Evolutionary conservation across 2,113 vertebrate genomes (phyloP).

Genomic region (Turnix velox): DNA sequence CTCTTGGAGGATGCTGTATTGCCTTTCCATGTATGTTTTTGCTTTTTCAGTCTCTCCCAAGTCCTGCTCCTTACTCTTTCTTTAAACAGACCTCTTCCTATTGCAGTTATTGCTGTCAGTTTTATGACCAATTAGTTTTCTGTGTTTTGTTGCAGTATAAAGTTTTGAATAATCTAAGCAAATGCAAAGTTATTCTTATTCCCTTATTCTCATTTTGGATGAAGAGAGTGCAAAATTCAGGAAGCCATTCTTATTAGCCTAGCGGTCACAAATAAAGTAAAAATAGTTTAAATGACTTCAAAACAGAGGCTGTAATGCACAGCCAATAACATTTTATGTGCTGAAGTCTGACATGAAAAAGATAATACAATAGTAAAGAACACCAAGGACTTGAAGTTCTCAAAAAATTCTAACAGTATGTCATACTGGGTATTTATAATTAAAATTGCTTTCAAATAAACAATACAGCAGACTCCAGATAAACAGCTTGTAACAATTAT

Average conservation of each 20-base stretch:
- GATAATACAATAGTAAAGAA: neutral
- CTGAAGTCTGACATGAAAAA: neutral
- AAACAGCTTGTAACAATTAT: constrained; percentile 16
- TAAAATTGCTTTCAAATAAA: constrained; percentile 12
- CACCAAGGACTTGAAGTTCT: neutral
- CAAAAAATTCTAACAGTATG: neutral
- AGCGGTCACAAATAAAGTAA: neutral
- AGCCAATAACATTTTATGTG: neutral
- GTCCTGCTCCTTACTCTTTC: neutral
- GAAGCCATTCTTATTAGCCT: neutral
- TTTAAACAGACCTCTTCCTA: neutral
- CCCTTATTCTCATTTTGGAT: neutral
- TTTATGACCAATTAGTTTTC: neutral
- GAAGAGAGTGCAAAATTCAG: neutral
- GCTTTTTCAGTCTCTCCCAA: neutral
- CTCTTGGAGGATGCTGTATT: neutral
- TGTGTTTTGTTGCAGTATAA: neutral
- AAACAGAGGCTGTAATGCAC: neutral
- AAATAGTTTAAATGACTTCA: neutral
- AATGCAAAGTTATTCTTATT: neutral
- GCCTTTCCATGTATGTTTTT: neutral
- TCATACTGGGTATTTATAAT: neutral
- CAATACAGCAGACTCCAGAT: neutral
- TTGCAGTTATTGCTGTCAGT: neutral
- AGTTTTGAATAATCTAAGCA: neutral